These are phyloP conservation scores for Gastracanthus pulcherrimus DNA, from an alignment of 2,888 invertebrate genomes.

Conservation along the genomic window DNA sequence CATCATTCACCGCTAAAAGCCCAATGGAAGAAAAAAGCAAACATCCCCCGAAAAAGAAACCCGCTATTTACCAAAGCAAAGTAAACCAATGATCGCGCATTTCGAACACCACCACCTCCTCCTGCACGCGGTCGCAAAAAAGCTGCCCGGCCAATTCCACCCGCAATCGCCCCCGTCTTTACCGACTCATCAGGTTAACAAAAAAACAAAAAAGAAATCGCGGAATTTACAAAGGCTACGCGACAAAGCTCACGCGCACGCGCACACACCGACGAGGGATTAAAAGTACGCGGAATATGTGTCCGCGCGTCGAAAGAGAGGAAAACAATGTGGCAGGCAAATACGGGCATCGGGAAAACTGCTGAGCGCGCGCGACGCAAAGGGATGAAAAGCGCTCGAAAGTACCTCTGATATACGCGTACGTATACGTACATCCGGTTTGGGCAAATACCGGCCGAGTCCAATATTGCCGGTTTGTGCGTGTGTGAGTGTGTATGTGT, in stretches of 20 bases:
- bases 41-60: neutral
- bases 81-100: neutral
- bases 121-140: neutral
- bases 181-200: neutral
- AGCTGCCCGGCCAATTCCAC: neutral
- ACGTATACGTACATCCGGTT: neutral
- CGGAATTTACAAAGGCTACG: too few relatives aligned
- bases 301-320: neutral
- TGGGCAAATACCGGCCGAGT: neutral
- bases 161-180: neutral
- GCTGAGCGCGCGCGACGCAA: neutral
- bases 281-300: neutral
- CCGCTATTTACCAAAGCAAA: neutral
- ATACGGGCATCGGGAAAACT: constrained; percentile 1
- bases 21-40: too few relatives aligned
- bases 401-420: neutral
- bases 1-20: too few relatives aligned
- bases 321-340: neutral
- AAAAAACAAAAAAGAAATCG: too few relatives aligned
- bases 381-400: constrained; percentile 5
- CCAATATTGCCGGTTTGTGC: too few relatives aligned
- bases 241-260: neutral
- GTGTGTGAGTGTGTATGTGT: too few relatives aligned
- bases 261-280: neutral
- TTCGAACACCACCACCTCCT: neutral